These are phyloP conservation scores for Pemphigus obesinymphae DNA, from an alignment of 1,140 invertebrate species.

Conservation along the genomic window DNA sequence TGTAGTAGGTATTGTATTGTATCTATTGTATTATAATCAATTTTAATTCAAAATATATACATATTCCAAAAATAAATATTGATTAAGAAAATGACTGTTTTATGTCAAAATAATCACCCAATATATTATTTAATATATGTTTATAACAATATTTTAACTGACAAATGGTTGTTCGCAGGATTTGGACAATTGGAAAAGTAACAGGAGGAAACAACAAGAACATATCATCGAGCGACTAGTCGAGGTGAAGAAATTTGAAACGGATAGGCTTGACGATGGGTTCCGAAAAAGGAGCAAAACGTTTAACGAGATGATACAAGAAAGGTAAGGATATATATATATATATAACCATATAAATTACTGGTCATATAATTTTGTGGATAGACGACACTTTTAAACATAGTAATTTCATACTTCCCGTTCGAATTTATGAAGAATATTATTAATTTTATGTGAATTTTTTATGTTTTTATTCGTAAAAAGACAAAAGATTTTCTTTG, in stretches of 20 bases:
- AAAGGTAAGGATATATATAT: conserved; percentile 59
- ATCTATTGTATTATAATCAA: too few species aligned
- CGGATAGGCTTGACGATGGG: conserved; percentile 66
- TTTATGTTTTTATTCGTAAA: not conserved
- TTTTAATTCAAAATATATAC: too few species aligned
- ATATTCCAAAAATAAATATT: too few species aligned
- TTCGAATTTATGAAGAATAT: not conserved
- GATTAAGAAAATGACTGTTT: too few species aligned
- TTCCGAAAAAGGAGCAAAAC: conserved; percentile 76
- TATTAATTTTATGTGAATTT: not conserved
- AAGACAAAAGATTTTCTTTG: not conserved
- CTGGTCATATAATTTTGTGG: not conserved
- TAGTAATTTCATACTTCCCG: not conserved
- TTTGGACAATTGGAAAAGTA: conserved; percentile 90
- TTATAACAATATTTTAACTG: not conserved
- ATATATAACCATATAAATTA: conserved; percentile 1
- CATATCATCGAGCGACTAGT: conserved; percentile 83
- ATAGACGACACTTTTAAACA: not conserved
- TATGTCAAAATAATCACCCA: too few species aligned
- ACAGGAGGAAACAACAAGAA: conserved; percentile 80
- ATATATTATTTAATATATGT: too few species aligned
- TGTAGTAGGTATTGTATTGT: too few species aligned
- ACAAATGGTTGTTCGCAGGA: conserved; percentile 58
- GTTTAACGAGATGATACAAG: conserved; percentile 90
- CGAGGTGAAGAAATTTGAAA: conserved; percentile 78